These are phyloP conservation scores for Alfaro cultratus DNA, from an alignment of 2,797 vertebrate species.

Conservation along the genomic window DNA sequence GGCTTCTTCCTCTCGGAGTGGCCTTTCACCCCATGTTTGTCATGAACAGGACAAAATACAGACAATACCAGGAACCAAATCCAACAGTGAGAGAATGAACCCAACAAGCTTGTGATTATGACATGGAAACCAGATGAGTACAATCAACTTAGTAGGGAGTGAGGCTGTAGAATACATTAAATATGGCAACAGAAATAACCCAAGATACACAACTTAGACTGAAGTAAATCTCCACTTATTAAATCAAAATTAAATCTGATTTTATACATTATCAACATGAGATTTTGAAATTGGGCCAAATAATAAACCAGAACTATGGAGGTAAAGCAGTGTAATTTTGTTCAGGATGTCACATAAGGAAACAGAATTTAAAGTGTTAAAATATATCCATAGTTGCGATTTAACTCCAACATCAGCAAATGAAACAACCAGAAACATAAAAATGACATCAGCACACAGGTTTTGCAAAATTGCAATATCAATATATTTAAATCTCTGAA, in stretches of 20 bases:
- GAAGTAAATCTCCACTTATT: neutral
- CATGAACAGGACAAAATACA: neutral
- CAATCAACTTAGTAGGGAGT: neutral
- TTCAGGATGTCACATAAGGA: too few relatives aligned
- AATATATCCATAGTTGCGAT: neutral
- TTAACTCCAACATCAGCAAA: neutral
- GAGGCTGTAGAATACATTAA: neutral
- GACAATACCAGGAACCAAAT: neutral
- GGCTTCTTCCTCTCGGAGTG: too few relatives aligned
- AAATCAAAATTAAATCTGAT: neutral
- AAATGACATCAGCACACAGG: neutral
- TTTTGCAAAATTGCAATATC: too few relatives aligned
- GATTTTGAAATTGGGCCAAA: too few relatives aligned
- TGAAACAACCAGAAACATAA: neutral
- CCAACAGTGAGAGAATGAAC: neutral
- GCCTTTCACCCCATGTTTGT: neutral
- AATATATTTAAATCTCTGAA: neutral
- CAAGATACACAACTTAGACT: neutral
- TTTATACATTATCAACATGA: too few relatives aligned
- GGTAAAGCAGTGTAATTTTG: too few relatives aligned
- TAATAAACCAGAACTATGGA: neutral
- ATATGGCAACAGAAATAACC: too few relatives aligned
- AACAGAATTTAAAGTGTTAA: neutral
- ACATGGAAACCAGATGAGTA: neutral
- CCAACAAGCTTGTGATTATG: too few relatives aligned